Evolutionary conservation across 2,797 vertebrate species (phyloP).

Genomic region (Alexandromys oeconomus): DNA sequence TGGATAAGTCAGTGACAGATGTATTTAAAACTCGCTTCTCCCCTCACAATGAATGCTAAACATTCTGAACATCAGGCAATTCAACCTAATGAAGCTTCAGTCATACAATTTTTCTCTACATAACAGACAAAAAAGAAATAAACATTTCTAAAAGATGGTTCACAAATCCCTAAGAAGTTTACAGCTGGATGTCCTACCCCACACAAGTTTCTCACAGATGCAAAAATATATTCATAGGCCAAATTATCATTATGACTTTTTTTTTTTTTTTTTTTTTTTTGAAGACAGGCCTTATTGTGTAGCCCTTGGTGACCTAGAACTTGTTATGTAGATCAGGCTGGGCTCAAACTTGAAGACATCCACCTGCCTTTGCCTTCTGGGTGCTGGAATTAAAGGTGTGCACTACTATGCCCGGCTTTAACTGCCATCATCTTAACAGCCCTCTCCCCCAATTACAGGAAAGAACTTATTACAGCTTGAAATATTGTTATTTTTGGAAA

Average conservation of each 20-base stretch:
- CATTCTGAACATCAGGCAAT: constrained; percentile 45
- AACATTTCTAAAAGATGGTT: constrained; percentile 52
- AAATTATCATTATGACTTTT: background rate
- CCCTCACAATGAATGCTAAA: constrained; percentile 15
- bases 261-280: background rate
- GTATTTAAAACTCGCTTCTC: constrained; percentile 52
- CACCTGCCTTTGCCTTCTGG: background rate
- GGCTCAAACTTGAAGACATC: background rate
- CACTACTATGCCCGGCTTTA: background rate
- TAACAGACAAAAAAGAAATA: constrained; percentile 51
- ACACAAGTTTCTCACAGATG: constrained; percentile 65
- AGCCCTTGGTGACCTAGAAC: background rate
- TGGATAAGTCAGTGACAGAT: constrained; percentile 48
- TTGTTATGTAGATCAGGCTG: background rate
- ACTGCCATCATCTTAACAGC: constrained; percentile 35
- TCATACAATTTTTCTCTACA: constrained; percentile 57
- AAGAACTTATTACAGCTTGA: constrained; percentile 76
- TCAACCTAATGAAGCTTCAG: constrained; percentile 46
- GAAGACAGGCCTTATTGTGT: background rate
- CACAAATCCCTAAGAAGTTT: constrained; percentile 51
- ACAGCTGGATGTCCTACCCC: background rate
- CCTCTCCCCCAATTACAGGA: constrained; percentile 21
- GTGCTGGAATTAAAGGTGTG: background rate
- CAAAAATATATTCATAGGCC: constrained; percentile 79
- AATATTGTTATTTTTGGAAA: constrained; percentile 70